Evolutionary conservation across 1,140 invertebrate genomes (phyloP), one percentile per base, ranked within the genome.

Genomic region (Whitmania pigra): DNA sequence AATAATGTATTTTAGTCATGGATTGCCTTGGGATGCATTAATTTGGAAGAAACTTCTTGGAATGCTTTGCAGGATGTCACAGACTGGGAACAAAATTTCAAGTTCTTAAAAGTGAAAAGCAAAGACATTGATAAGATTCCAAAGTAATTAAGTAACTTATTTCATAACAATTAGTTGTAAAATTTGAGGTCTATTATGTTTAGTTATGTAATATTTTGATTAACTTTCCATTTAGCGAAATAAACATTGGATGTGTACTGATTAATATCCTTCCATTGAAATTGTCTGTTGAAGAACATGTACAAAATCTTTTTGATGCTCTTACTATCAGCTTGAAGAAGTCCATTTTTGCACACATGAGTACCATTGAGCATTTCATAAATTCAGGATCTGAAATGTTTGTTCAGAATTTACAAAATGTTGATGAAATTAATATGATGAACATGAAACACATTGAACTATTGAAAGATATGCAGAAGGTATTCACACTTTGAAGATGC

Each of bases 301-400:
- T 95, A 72, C 86, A 92, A 71, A 87, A 88, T 67, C 88, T 94
- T 75, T 97, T 94, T 90, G 90, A 94, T 78, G 87, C 89, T 18
- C 83, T 99, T 63, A 86, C 89, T 17, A 87, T 87, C 55, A 89
- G 90, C 25, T 83, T 98, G 57, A 87, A 90, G 72, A 84, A 87
- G 53, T 85, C 86, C 13, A 86, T 88, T 66, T 78, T 80, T 25
- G 75, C 77, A 11, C 86, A 88, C 72, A 83, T 88, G 5, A 83
- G 81, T 72, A 80, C 80, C 27, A 82, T 85, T 49, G 82, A 83
- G 22, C 81, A 81, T 71, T 89, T 89, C 76, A 81, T 88, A 49
- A 82, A 79, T 53, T 83, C 86, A 55, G 87, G 87, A 9, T 87
- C 86, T 53, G 84, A 86, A 60, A 84, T 83, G 18, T 79, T 90